Conservation (phyloP, 2,888 invertebrate species). For the Orthosia incerta region DNA sequence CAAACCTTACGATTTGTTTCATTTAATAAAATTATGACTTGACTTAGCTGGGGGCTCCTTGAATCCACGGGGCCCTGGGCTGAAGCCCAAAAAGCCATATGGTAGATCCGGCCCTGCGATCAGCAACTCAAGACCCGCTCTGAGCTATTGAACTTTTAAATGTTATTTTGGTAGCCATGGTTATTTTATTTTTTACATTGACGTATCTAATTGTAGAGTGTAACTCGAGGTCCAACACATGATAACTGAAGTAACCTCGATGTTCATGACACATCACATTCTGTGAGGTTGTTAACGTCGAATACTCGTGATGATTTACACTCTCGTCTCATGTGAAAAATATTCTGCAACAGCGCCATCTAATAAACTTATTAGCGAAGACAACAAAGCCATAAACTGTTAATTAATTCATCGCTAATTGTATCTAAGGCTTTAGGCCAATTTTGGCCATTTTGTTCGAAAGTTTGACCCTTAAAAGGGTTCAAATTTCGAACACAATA, state of each 20-base stretch:
- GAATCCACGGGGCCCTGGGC: no score
- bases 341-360: neutral
- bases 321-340: neutral
- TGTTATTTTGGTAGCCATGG: neutral
- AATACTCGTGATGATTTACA: conserved; percentile 10
- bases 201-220: neutral
- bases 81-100: no score
- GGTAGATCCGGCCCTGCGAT: neutral
- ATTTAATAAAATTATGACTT: no score
- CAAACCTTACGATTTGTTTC: no score
- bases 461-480: no score
- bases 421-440: no score
- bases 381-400: neutral
- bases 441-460: no score
- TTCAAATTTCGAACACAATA: neutral
- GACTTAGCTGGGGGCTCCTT: no score
- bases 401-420: neutral
- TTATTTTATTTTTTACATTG: neutral
- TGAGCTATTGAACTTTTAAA: neutral
- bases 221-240: neutral
- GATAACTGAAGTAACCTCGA: conserved; percentile 29
- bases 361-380: neutral
- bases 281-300: neutral
- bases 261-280: conserved; percentile 3
- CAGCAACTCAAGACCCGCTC: neutral